Conservation (phyloP, 2,797 vertebrate genomes). For the Huso huso region DNA sequence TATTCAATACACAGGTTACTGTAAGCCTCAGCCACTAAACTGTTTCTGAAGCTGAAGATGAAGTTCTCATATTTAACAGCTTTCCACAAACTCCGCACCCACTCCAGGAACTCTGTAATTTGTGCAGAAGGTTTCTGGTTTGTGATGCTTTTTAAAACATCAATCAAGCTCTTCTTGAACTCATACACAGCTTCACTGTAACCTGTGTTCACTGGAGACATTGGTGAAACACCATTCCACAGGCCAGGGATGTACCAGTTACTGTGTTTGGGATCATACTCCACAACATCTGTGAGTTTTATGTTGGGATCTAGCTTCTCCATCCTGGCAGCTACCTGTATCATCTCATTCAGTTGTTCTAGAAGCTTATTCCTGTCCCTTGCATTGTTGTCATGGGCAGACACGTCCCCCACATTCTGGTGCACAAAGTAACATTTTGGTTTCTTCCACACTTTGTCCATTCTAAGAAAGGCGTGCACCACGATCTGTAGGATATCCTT, state of each 20-base stretch:
- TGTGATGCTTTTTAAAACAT: constrained; percentile 36
- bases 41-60: constrained; percentile 31
- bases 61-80: constrained; percentile 13
- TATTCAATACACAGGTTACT: constrained; percentile 16
- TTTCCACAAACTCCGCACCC: constrained; percentile 44
- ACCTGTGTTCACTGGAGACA: constrained; percentile 45
- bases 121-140: constrained; percentile 21
- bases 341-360: constrained; percentile 24
- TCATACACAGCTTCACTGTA: constrained; percentile 47
- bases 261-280: constrained; percentile 40
- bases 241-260: constrained; percentile 49
- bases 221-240: constrained; percentile 53
- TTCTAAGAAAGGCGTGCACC: constrained; percentile 42
- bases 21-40: constrained; percentile 30
- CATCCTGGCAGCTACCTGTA: constrained; percentile 26
- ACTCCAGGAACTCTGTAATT: constrained; percentile 40
- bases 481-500: constrained; percentile 40
- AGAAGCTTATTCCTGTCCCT: constrained; percentile 24
- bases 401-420: constrained; percentile 31
- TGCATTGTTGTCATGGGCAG: constrained; percentile 24
- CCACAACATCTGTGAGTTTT: constrained; percentile 40
- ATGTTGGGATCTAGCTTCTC: constrained; percentile 31
- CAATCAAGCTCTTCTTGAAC: constrained; percentile 46
- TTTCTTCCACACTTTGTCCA: constrained; percentile 36
- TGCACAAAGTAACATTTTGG: constrained; percentile 48